Evolutionary conservation across 30 jellyfish, hydroid and myxozoan species (phyloP), one percentile per base, ranked within the genome.

Genomic region (Sanderia malayensis): DNA sequence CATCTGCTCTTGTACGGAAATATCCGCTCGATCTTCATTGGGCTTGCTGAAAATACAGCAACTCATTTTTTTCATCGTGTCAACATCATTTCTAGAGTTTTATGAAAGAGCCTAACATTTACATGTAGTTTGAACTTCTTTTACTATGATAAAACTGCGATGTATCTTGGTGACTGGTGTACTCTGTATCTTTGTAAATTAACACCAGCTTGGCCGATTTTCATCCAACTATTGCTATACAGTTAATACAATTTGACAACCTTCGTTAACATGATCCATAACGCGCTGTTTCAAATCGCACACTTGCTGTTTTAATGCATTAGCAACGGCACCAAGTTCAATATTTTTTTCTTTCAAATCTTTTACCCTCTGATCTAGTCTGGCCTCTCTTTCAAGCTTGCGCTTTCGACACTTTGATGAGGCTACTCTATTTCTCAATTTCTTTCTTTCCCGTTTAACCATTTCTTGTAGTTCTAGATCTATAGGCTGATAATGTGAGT

Each of bases 181-280:
- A n/a, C n/a, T n/a, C n/a, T n/a, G n/a, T n/a, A n/a, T n/a, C n/a
- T n/a, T n/a, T n/a, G n/a, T n/a, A n/a, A n/a, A n/a, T n/a, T n/a
- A n/a, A n/a, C n/a, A n/a, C n/a, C n/a, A n/a, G n/a, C n/a, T n/a
- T n/a, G n/a, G n/a, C n/a, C n/a, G n/a, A n/a, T n/a, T n/a, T n/a
- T n/a, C n/a, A n/a, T n/a, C n/a, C n/a, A n/a, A n/a, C n/a, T 26
- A 32, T 24, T 71, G 19, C 55, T 55, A 78, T 17, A 70, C 67
- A 23, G 99, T 87, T 41, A 93, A 74, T 19, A 93, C 96, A 17
- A 93, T 85, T 67, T 93, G 99, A 70, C 99, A 93, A 20, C 99
- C 99, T 63, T 93, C 99, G 61, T 88, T 78, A 17, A 93, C 99
- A 79, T 93, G 99, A 58, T 93, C 99, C 99, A 93, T 93, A 7